These are phyloP conservation scores for Ptilorrhoa leucosticta DNA, from an alignment of 2,113 vertebrate genomes.

Conservation along the genomic window DNA sequence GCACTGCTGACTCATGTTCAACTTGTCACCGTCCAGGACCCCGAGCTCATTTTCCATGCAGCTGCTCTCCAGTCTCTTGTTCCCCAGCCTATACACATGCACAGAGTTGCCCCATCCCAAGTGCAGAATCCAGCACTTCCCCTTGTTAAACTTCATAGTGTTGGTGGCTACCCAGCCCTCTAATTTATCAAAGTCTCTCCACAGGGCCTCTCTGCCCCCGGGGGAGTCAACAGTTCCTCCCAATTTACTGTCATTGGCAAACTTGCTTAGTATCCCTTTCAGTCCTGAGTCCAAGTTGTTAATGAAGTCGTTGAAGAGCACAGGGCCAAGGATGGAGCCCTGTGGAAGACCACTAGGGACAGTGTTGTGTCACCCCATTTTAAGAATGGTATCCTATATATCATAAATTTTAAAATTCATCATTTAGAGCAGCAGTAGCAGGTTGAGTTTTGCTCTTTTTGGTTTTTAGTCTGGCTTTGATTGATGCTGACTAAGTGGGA, in stretches of 20 bases:
- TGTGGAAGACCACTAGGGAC: not conserved
- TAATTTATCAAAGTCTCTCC: not conserved
- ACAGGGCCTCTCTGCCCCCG: not conserved
- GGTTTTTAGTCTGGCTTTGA: not conserved
- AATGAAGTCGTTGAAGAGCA: not conserved
- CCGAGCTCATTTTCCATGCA: not conserved
- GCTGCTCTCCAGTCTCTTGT: not conserved
- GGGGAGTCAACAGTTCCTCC: not conserved
- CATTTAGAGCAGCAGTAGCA: not conserved
- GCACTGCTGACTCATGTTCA: accelerated
- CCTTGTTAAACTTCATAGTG: not conserved
- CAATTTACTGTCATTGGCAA: not conserved
- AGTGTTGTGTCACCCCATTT: not conserved
- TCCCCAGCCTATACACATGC: no score
- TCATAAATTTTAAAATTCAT: not conserved
- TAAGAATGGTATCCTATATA: not conserved
- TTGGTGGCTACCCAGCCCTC: not conserved
- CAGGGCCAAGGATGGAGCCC: not conserved
- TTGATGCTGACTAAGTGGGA: not conserved
- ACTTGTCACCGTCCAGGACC: accelerated
- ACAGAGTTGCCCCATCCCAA: not conserved
- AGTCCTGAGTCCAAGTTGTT: not conserved
- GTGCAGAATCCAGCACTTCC: not conserved
- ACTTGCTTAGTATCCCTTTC: not conserved
- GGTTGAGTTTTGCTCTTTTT: not conserved